Evolutionary conservation across 2,797 vertebrate species (phyloP).

Genomic region (Trichosurus vulpecula): DNA sequence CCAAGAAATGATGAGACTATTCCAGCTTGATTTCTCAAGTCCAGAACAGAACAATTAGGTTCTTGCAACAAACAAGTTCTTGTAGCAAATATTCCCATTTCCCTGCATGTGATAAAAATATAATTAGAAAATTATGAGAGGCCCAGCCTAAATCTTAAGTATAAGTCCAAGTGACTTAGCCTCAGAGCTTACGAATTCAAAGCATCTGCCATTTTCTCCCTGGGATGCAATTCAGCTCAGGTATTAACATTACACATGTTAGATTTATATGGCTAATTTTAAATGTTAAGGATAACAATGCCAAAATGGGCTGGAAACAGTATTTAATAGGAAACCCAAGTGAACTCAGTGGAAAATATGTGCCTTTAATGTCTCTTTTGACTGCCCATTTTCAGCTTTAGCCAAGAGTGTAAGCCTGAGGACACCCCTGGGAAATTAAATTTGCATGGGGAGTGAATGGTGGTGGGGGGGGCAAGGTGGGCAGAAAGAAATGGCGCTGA

Average conservation of each 20-base stretch:
- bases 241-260: neutral
- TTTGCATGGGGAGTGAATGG: neutral
- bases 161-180: slow-evolving; percentile 13
- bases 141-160: slow-evolving; percentile 35
- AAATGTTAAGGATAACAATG: slow-evolving; percentile 15
- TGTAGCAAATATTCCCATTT: slow-evolving; percentile 29
- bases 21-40: neutral
- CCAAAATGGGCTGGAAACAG: slow-evolving; percentile 17
- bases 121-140: slow-evolving; percentile 30
- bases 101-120: neutral
- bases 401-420: slow-evolving; percentile 10
- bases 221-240: neutral
- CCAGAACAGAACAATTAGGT: neutral
- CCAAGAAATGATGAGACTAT: neutral
- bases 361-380: neutral
- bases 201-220: neutral
- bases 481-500: neutral
- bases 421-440: slow-evolving; percentile 19
- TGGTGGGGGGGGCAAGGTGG: neutral
- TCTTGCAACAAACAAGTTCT: neutral
- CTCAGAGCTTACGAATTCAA: slow-evolving; percentile 1
- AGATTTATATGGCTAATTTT: neutral
- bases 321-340: neutral
- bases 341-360: slow-evolving; percentile 32
- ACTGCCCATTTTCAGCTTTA: slow-evolving; percentile 10